These are phyloP conservation scores for Ectropis crepuscularia DNA, from an alignment of 2,888 invertebrate genomes.

Conservation along the genomic window DNA sequence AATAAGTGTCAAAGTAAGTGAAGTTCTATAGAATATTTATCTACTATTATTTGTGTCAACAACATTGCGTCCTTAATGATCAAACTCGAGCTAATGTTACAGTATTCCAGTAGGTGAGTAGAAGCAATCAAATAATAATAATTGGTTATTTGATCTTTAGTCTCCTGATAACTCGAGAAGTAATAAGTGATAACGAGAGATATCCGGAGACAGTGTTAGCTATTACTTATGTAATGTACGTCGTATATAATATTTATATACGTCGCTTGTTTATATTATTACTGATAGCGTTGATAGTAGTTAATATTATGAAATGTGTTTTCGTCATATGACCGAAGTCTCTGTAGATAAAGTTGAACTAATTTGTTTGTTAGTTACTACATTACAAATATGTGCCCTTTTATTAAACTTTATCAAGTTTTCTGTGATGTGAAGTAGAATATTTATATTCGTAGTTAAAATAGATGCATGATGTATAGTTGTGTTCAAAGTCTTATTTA, in stretches of 20 bases:
- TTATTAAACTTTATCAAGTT: no score
- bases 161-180: conserved; percentile 8
- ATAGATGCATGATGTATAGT: no score
- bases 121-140: conserved; percentile 20
- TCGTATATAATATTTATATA: neutral
- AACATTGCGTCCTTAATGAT: no score
- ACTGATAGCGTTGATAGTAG: conserved; percentile 4
- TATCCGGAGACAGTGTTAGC: conserved; percentile 8
- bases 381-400: no score
- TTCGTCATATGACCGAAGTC: conserved; percentile 2
- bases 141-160: conserved; percentile 11
- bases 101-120: neutral
- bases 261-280: conserved; percentile 8
- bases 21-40: no score
- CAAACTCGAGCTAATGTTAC: neutral
- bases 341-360: neutral
- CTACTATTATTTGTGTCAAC: no score
- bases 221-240: conserved; percentile 7
- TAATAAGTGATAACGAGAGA: conserved; percentile 4
- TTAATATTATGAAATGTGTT: conserved; percentile 6
- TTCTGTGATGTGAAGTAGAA: no score
- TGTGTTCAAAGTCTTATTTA: no score
- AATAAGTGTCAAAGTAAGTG: no score
- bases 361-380: neutral
- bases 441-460: no score